phyloP scores from a whole-genome alignment of 2,113 vertebrate genomes.

The Chrysemys picta region DNA sequence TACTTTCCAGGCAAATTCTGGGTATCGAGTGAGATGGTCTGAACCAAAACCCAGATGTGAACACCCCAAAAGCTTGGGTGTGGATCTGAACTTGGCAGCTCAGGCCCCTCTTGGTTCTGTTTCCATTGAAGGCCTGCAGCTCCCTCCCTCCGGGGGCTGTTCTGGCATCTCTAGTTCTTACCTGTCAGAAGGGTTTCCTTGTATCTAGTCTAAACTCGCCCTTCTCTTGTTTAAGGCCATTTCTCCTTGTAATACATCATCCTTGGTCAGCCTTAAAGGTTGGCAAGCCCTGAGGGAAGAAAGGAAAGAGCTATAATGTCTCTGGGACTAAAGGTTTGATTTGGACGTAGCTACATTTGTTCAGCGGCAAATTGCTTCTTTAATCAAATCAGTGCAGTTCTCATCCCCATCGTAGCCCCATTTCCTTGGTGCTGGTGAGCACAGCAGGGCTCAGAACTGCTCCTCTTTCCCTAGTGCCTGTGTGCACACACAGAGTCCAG shows the following conservation, averaged over 20 bases:
- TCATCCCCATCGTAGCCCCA: constrained; percentile 40
- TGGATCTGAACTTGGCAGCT: not conserved
- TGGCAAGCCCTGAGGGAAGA: constrained; percentile 47
- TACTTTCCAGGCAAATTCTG: not conserved
- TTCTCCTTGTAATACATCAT: constrained; percentile 59
- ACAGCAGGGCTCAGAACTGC: constrained; percentile 48
- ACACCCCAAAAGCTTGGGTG: not conserved
- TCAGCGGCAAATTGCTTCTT: constrained; percentile 67
- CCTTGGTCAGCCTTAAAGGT: constrained; percentile 71
- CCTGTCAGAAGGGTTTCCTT: not conserved
- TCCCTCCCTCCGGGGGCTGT: not conserved
- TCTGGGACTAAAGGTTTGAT: constrained; percentile 62
- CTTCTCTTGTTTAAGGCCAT: constrained; percentile 40
- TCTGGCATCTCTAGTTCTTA: not conserved
- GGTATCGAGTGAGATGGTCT: not conserved
- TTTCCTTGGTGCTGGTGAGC: constrained; percentile 64
- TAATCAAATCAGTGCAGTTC: constrained; percentile 64
- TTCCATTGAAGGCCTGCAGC: not conserved
- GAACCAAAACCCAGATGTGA: not conserved
- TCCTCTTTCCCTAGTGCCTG: not conserved
- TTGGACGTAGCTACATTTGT: constrained; percentile 60
- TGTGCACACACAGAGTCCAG: rapidly evolving
- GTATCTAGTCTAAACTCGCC: constrained; percentile 26
- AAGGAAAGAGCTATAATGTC: constrained; percentile 34
- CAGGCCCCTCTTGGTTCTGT: rapidly evolving